Percentiles rank a stretch among this genome's conserved stretches.
Evolutionary conservation across 37 sponge, comb jelly and placozoan genomes (phyloP).

Genomic region (Mnemiopsis leidyi): DNA sequence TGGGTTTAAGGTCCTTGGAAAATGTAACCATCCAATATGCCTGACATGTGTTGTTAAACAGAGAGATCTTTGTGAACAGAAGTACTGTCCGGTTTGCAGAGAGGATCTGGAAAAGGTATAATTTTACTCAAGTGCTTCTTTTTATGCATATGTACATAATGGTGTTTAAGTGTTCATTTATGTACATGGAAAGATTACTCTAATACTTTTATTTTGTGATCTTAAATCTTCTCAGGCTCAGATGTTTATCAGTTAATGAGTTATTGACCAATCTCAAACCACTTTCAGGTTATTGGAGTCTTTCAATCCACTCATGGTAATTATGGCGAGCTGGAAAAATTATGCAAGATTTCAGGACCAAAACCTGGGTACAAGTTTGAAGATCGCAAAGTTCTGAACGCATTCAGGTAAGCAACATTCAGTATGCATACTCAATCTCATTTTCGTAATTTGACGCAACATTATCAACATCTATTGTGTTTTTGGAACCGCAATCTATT

Average conservation of each 20-base stretch:
- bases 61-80: constrained; percentile 46
- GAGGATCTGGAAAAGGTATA: constrained; percentile 47
- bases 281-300: constrained; percentile 62
- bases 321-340: not conserved
- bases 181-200: no score
- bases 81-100: constrained; percentile 42
- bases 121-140: no score
- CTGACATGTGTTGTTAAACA: not conserved
- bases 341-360: constrained; percentile 48
- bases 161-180: no score
- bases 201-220: no score
- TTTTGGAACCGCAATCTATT: no score
- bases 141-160: no score
- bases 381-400: not conserved
- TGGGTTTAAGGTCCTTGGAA: constrained; percentile 1
- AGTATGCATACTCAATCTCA: no score
- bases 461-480: no score
- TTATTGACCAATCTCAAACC: no score
- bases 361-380: constrained; percentile 50
- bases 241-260: no score
- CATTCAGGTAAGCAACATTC: constrained; percentile 26
- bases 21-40: constrained; percentile 53
- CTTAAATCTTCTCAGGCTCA: no score
- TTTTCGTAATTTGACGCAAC: no score
- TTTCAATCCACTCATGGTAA: not conserved